These are phyloP conservation scores for Acanthisitta chloris DNA, from an alignment of 2,113 vertebrate genomes.

Conservation along the genomic window DNA sequence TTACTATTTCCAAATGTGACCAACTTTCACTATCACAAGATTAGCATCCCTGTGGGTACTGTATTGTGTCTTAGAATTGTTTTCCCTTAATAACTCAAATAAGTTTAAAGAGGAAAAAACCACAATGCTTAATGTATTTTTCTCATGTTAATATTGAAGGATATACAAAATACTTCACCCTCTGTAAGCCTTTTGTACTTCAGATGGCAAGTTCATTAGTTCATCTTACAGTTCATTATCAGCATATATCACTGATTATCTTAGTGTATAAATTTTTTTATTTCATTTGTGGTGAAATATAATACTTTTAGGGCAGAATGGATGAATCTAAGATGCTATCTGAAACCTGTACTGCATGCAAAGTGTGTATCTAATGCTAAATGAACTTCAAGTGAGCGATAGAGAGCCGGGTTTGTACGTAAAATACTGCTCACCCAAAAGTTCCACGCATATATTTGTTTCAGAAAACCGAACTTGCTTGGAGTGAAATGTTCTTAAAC, in stretches of 20 bases:
- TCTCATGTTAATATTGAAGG: not conserved
- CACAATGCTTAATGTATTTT: not conserved
- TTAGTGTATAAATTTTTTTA: not conserved
- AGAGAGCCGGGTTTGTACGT: not conserved
- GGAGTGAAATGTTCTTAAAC: constrained; percentile 1
- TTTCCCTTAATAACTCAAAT: not conserved
- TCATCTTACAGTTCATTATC: not conserved
- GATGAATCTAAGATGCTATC: not conserved
- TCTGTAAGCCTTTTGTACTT: not conserved
- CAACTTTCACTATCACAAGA: not conserved
- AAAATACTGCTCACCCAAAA: not conserved
- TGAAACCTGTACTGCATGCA: not conserved
- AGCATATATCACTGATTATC: not conserved
- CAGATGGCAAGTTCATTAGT: not conserved
- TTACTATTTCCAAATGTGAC: not conserved
- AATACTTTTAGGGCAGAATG: not conserved
- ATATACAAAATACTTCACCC: not conserved
- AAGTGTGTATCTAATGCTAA: not conserved
- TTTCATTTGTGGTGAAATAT: not conserved
- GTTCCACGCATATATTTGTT: not conserved
- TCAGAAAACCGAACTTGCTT: constrained; percentile 6
- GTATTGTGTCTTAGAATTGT: not conserved
- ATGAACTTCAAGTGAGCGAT: not conserved
- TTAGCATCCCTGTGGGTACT: not conserved
- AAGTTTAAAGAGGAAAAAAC: not conserved